A percentile compares a stretch with the other conserved stretches of the same genome.
These are phyloP conservation scores for Diorhabda carinulata DNA, from an alignment of 1,140 invertebrate genomes.

Conservation along the genomic window DNA sequence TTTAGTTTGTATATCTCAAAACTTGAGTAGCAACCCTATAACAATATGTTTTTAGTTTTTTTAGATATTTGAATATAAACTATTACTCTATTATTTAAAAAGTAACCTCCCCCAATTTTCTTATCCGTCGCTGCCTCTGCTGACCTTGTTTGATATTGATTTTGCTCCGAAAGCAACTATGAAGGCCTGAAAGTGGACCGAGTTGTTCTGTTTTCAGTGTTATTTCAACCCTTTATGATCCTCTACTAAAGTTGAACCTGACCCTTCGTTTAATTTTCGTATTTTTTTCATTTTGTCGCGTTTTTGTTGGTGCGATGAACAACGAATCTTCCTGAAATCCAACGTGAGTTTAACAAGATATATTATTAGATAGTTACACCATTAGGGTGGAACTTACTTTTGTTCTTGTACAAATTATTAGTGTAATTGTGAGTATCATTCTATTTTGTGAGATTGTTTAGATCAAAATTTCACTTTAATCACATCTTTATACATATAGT, in stretches of 20 bases:
- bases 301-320: constrained; percentile 15
- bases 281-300: constrained; percentile 9
- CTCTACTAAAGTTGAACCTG: constrained; percentile 12
- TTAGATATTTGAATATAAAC: no score
- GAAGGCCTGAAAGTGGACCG: constrained; percentile 20
- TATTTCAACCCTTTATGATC: constrained; percentile 18
- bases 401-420: no score
- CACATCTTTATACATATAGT: no score
- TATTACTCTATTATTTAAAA: no score
- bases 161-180: constrained; percentile 20
- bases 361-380: not conserved
- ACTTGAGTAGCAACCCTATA: no score
- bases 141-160: constrained; percentile 23
- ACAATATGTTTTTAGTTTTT: no score
- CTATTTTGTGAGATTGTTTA: no score
- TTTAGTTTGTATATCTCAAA: no score
- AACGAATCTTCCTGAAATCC: constrained; percentile 5
- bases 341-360: constrained; percentile 4
- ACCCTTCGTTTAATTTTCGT: constrained; percentile 13
- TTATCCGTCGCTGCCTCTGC: not conserved
- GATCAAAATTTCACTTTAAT: no score
- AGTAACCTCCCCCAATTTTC: no score
- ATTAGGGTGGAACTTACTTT: not conserved
- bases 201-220: constrained; percentile 21
- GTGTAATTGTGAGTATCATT: no score